Base-by-base conservation (phyloP, 2,797 vertebrate genomes). In the Lacerta viridis region DNA sequence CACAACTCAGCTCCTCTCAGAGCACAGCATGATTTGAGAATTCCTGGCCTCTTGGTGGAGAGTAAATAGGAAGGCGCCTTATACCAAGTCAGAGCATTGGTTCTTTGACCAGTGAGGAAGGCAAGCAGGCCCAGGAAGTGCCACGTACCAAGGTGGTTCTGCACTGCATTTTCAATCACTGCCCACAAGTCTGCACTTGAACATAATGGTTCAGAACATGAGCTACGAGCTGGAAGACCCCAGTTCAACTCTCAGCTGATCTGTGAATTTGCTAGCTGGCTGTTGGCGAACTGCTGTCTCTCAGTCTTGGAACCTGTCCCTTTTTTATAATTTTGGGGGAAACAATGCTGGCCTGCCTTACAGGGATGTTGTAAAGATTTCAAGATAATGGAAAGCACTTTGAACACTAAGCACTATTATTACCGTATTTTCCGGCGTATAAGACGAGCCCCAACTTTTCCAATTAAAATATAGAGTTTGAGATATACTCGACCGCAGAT, bases 321-420 rank as follows among this genome's bases (percentile, higher is more conserved):
- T n/a, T 43, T 17, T 18, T 3, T 55, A 69, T 5, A 36, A 72
- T 85, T 20, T 66, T 27, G 86, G 80, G 6, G 10, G 25, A 39
- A 39, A 80, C 61, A 55, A 3, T 66, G 64, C 84, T 10, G 18
- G 10, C 61, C 84, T 82, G 55, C 84, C 88, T 75, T 75, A 59
- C 78, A 83, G 43, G 80, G 87, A 55, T 83, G 80, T 88, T 76
- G 71, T 76, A 89, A 87, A 80, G 80, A 64, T 33, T 23, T n/a
- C 23, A 27, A 74, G 59, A 55, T 36, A 59, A 75, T 75, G 41
- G 41, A 25, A 36, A 74, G 78, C 5, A 36, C 78, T 82, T 85
- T 76, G 71, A 39, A 33, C 43, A n/a, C 15, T 39, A 50, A 13
- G 46, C 46, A 50, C 50, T 50, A 50, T 15, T 15, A 9, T 50